These are phyloP conservation scores for Hybognathus amarus DNA, from an alignment of 2,797 vertebrate species.

Conservation along the genomic window DNA sequence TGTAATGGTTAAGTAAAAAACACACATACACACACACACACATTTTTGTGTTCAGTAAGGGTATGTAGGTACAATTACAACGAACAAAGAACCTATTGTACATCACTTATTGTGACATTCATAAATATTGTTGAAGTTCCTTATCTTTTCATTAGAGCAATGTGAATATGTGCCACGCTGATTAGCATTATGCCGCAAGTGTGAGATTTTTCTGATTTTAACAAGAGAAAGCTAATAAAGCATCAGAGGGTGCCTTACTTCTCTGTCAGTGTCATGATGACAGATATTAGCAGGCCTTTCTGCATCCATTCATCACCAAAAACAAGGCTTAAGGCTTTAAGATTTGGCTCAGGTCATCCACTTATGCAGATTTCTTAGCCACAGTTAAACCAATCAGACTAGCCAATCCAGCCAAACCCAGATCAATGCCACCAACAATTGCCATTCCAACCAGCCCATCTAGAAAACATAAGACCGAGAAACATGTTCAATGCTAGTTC, in stretches of 20 bases:
- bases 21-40: background rate
- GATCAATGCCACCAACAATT: constrained; percentile 89
- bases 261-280: background rate
- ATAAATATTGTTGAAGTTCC: background rate
- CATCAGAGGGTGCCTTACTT: background rate
- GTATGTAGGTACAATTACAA: background rate
- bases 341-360: background rate
- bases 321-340: background rate
- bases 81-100: background rate
- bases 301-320: background rate
- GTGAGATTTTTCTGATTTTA: constrained; percentile 1
- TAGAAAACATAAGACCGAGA: constrained; percentile 57
- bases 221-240: background rate
- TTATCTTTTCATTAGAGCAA: background rate
- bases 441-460: constrained; percentile 93
- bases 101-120: background rate
- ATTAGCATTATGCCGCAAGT: background rate
- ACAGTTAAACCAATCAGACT: constrained; percentile 90
- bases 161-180: background rate
- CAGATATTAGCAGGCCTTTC: background rate
- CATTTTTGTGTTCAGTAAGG: background rate
- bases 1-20: background rate
- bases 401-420: constrained; percentile 86
- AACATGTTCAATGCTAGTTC: background rate
- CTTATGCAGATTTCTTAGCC: constrained; percentile 72